Evolutionary conservation across 92 coral and sea anemone species (phyloP).

Genomic region (Epizoanthus stellaris): DNA sequence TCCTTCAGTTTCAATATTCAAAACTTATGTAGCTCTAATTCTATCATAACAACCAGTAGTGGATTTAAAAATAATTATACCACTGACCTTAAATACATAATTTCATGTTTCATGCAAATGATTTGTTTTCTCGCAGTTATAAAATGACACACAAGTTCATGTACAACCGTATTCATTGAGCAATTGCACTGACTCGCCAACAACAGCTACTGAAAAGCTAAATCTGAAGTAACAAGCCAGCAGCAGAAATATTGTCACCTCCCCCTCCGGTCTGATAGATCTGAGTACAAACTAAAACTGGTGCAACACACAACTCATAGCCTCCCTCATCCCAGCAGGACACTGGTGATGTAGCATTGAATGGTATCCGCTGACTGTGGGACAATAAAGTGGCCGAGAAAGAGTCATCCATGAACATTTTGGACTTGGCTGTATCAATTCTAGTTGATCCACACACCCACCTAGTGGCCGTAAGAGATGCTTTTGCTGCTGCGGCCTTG

Average conservation of each 20-base stretch:
- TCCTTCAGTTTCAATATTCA: too few species aligned
- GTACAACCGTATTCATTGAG: too few species aligned
- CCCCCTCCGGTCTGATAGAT: conserved; percentile 94
- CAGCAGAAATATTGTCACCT: conserved; percentile 93
- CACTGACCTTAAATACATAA: too few species aligned
- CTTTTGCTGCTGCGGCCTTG: conserved; percentile 82
- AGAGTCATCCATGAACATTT: conserved; percentile 91
- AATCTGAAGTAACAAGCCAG: conserved; percentile 78
- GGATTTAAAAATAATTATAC: too few species aligned
- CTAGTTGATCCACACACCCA: conserved; percentile 86
- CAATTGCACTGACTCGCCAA: too few species aligned
- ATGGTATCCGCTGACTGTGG: conserved; percentile 77
- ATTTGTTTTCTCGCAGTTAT: too few species aligned
- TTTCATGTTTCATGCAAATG: too few species aligned
- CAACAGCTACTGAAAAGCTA: conserved; percentile 3
- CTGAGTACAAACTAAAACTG: conserved; percentile 91
- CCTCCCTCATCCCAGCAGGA: conserved; percentile 91
- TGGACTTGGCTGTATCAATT: conserved; percentile 82
- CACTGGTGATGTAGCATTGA: conserved; percentile 80
- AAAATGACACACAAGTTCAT: too few species aligned
- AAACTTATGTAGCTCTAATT: too few species aligned
- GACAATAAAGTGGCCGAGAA: conserved; percentile 78
- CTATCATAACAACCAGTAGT: too few species aligned
- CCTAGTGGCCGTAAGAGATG: conserved; percentile 89
- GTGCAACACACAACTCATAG: conserved; percentile 88